phyloP scores from a whole-genome alignment of 23 tunicate species.

The Phallusia fumigata region DNA sequence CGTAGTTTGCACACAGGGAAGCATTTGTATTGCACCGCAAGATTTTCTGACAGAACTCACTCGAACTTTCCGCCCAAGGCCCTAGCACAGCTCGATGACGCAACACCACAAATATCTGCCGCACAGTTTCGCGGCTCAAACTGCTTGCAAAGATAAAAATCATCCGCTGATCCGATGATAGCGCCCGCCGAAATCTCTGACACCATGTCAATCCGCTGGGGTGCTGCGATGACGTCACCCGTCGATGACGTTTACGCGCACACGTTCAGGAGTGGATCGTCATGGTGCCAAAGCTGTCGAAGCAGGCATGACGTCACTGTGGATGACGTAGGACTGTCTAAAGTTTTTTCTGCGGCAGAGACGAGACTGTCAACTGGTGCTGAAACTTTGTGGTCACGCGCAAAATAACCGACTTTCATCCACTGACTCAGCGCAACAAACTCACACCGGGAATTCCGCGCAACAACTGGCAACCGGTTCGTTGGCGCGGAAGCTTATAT shows the following conservation, averaged over 20 bases:
- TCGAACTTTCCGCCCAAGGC: no score
- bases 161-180: neutral
- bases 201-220: constrained; percentile 70
- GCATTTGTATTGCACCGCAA: no score
- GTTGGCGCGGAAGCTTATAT: neutral
- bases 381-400: no score
- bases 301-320: neutral
- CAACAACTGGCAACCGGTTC: neutral
- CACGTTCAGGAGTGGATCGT: constrained; percentile 52
- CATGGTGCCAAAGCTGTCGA: constrained; percentile 52
- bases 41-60: no score
- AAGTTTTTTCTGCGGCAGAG: no score
- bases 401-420: no score
- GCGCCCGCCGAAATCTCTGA: constrained; percentile 34
- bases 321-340: neutral
- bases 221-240: constrained; percentile 11
- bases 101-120: no score
- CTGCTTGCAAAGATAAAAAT: no score
- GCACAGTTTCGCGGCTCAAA: no score
- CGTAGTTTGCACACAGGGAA: no score
- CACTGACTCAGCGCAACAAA: neutral
- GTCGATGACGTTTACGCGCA: constrained; percentile 26
- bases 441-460: neutral
- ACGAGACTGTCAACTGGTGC: no score
- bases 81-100: neutral